Percentiles rank a stretch among this genome's conserved stretches.
These are phyloP conservation scores for Gobio occitaniae DNA, from an alignment of 2,797 vertebrate genomes.

Conservation along the genomic window DNA sequence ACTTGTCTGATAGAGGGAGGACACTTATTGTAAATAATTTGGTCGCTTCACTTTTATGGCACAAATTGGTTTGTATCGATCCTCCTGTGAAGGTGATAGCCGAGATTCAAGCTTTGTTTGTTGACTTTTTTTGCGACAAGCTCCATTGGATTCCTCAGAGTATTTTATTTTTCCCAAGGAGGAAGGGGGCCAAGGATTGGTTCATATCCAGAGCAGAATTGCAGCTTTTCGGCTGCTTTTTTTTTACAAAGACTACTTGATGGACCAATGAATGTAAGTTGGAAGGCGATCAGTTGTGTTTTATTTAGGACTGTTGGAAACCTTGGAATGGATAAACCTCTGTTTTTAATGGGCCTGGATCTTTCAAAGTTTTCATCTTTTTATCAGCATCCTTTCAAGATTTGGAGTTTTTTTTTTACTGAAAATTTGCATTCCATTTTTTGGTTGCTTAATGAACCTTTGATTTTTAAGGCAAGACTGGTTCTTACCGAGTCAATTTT, in stretches of 20 bases:
- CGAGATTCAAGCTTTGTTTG: background rate
- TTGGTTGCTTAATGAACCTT: background rate
- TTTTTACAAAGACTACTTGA: background rate
- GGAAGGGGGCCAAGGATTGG: background rate
- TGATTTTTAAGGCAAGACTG: background rate
- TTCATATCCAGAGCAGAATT: background rate
- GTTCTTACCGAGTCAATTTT: background rate
- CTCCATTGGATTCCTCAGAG: background rate
- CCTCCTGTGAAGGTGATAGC: background rate
- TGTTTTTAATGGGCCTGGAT: background rate
- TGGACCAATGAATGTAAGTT: background rate
- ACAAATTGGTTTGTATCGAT: background rate
- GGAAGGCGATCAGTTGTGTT: no score
- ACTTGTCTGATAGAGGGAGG: background rate
- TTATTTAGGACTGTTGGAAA: no score
- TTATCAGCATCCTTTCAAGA: background rate
- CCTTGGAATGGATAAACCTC: no score
- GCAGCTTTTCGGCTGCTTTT: background rate
- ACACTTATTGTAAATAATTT: background rate
- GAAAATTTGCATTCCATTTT: background rate
- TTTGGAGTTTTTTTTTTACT: background rate
- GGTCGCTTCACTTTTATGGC: background rate
- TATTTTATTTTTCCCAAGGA: background rate
- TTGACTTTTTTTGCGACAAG: conserved; percentile 21
- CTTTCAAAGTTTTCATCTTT: background rate